phyloP scores from a whole-genome alignment of 2,113 vertebrate species.

The Sus scrofa region DNA sequence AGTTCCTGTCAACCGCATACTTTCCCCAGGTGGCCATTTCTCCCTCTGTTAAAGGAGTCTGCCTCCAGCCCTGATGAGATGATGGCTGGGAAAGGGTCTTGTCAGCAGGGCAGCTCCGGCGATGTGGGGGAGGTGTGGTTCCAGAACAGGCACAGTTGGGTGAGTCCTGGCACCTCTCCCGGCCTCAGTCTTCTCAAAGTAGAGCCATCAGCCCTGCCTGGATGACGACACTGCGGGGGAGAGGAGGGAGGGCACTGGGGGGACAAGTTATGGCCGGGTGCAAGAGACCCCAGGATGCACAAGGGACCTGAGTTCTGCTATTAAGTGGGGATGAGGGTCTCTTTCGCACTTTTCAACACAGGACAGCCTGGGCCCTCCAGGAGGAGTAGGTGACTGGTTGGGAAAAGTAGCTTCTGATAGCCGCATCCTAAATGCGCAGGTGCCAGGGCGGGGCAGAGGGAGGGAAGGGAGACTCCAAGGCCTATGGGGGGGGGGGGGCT shows the following conservation, averaged over 20 bases:
- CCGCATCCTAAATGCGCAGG: too few species aligned
- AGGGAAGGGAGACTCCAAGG: not conserved
- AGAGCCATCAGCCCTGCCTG: not conserved
- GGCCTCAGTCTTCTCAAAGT: not conserved
- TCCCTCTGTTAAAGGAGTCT: not conserved
- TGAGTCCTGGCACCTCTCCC: not conserved
- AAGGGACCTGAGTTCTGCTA: not conserved
- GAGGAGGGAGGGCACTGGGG: not conserved
- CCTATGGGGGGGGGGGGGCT: too few species aligned
- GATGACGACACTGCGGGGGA: not conserved
- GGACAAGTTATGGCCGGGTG: not conserved
- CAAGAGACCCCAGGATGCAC: not conserved
- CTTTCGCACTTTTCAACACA: not conserved
- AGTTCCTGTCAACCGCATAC: rapidly evolving
- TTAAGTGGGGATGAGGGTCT: too few species aligned
- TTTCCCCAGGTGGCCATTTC: not conserved
- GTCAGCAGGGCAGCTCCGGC: not conserved
- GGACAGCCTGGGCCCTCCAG: not conserved
- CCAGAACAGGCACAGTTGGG: rapidly evolving
- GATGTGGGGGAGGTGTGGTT: rapidly evolving
- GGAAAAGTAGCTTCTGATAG: not conserved
- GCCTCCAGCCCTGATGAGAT: not conserved
- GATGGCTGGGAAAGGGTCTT: not conserved
- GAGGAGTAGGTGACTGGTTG: not conserved
- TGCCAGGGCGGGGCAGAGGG: not conserved